Evolutionary conservation across 2,797 vertebrate species (phyloP).

Genomic region (Lateolabrax maculatus): DNA sequence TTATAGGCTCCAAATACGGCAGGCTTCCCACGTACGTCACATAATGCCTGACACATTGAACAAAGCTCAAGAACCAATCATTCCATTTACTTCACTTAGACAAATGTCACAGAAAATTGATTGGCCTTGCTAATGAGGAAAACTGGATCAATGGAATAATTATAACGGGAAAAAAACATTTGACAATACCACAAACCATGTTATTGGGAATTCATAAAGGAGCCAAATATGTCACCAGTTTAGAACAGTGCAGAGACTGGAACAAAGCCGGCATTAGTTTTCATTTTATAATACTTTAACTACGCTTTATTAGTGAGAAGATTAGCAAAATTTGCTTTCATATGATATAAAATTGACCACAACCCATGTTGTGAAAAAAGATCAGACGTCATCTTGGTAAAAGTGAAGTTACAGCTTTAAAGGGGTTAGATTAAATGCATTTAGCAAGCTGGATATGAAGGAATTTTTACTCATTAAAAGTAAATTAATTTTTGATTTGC

Average conservation of each 20-base stretch:
- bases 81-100: conserved; percentile 85
- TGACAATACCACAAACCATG: conserved; percentile 72
- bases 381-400: conserved; percentile 3
- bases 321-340: conserved; percentile 11
- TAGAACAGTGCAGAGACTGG: conserved; percentile 36
- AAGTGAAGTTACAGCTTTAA: conserved; percentile 2
- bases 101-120: conserved; percentile 83
- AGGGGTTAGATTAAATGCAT: conserved; percentile 5
- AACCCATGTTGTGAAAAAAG: conserved; percentile 8
- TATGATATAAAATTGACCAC: conserved; percentile 2
- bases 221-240: conserved; percentile 60
- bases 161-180: conserved; percentile 71
- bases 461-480: neutral
- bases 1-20: conserved; percentile 84
- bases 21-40: conserved; percentile 83
- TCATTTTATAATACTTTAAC: conserved; percentile 2
- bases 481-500: conserved; percentile 4
- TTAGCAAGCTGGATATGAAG: neutral
- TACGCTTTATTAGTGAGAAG: conserved; percentile 6
- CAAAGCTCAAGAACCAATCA: conserved; percentile 82
- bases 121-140: conserved; percentile 81
- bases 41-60: conserved; percentile 83
- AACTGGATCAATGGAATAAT: conserved; percentile 83
- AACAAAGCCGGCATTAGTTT: conserved; percentile 22
- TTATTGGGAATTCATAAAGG: conserved; percentile 72